Base-by-base conservation (phyloP, 2,888 invertebrate species). In the Alviniconcha strummeri region DNA sequence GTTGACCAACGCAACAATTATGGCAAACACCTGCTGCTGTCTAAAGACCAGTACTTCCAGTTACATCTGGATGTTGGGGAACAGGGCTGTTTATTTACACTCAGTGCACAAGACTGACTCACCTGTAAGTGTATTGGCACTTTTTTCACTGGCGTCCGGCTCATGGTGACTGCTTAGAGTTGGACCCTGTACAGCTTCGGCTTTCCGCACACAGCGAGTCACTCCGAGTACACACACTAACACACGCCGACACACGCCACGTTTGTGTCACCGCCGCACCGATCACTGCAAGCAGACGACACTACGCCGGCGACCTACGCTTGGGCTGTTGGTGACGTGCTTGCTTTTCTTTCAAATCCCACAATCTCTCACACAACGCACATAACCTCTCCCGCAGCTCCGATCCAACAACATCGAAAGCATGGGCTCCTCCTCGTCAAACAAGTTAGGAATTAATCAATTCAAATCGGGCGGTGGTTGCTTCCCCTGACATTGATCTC, bases 111-210 rank as follows among this genome's bases (percentile, higher is more conserved):
- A 72, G 9, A 15, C 8, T 3, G 57, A 75, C 87, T 83, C 89
- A 91, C 91, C 91, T 91, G 91, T 84, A 92, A 88, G 94, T 98
- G 98, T 93, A 98, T 97, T 85, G 98, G 98, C 86, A 98, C 97
- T 95, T 98, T 98, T 94, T 98, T 98, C 89, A 98, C 97, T 72
- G 91, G 91, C 36, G 91, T 91, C 80, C 90, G 85, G 82, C 88
- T 85, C 85, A 85, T 85, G 75, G 5, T 83, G 77, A 54, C n/a
- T 54, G 52, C 52, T 8, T 15, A 36, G 36, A 36, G 36, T 36
- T 75, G 64, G 13, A 7, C 9, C 81, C 74, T 75, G 17, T 67
- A 67, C 69, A 15, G 11, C 54, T 54, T 36, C 17, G 5, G 19
- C 7, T 3, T 77, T 57, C 19, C 54, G 17, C 13, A 54, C 75